Evolutionary conservation across 2,113 vertebrate genomes (phyloP), one percentile per base, ranked within the genome.

Genomic region (Naja naja): DNA sequence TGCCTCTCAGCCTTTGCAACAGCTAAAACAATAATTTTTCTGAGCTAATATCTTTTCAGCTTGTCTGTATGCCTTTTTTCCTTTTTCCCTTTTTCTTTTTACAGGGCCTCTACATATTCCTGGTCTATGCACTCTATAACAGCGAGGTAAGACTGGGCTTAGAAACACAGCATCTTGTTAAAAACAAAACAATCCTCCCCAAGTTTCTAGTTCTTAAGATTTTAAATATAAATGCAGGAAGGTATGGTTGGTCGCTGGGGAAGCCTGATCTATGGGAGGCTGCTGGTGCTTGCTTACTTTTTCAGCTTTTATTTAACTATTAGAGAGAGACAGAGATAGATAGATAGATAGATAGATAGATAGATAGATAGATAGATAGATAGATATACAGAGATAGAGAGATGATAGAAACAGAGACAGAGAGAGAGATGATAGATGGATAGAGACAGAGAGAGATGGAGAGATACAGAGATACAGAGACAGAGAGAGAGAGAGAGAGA

Each of bases 21-120:
- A 16, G 43, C 23, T 39, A 87, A 87, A 87, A 16, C 43, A 47
- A 49, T 87, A 8, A 8, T 39, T 39, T 81, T 81, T 8, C 69
- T 1, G 16, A 16, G 18, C 34, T 20, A 81, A 22, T 81, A 81
- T 39, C 69, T 81, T 9, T 81, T 20, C 34, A 81, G 69, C 69
- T 81, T 12, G 53, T 54, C 39, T 49, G 49, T 52, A 20, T 16
- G 47, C 23, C 18, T 8, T 69, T 90, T 43, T 43, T 23, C n/a
- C 87, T 81, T 53, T 92, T 30, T 53, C n/a, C n/a, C n/a, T 87
- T 93, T 55, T 58, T 8, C 4, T 93, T 96, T 95, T 49, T 97
- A 1, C 96, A 99, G 99, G 99, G 99, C 45, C 97, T 98, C 4
- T 99, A 99, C 91, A 99, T 99, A 94, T 99, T 99, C 97, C 96